phyloP scores from a whole-genome alignment of 2,888 invertebrate species.

The Limnephilus rhombicus region DNA sequence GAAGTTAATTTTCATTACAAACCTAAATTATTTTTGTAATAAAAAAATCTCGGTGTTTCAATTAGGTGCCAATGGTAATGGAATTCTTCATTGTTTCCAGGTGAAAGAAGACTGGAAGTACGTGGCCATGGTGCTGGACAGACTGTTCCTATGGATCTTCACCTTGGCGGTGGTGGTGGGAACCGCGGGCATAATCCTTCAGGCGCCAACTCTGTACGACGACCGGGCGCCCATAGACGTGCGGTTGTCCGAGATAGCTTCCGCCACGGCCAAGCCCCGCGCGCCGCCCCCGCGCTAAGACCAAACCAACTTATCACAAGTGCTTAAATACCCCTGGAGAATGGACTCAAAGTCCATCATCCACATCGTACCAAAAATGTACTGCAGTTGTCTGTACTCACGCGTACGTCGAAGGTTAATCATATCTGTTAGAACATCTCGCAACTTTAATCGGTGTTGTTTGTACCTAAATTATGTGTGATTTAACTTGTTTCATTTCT shows the following conservation, averaged over 20 bases:
- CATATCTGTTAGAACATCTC: background rate
- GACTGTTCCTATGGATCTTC: constrained; percentile 98
- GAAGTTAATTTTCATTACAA: constrained; percentile 30
- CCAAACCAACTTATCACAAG: constrained; percentile 5
- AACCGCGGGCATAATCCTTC: constrained; percentile 94
- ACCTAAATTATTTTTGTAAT: background rate
- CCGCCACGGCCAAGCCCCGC: constrained; percentile 91
- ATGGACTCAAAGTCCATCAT: background rate
- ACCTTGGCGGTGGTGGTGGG: constrained; percentile 96
- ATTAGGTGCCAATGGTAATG: background rate
- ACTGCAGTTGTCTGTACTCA: background rate
- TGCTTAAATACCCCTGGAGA: background rate
- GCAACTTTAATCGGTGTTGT: background rate
- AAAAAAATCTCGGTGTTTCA: background rate
- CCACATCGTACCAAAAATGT: background rate
- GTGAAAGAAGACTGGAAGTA: constrained; percentile 99
- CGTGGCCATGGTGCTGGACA: constrained; percentile 98
- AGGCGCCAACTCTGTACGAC: constrained; percentile 96
- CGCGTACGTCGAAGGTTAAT: background rate
- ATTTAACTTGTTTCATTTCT: background rate
- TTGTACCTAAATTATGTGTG: background rate
- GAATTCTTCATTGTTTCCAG: constrained; percentile 71
- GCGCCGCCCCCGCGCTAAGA: constrained; percentile 61
- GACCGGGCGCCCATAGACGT: constrained; percentile 93
- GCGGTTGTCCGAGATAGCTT: constrained; percentile 92